These are phyloP conservation scores for Lithophane semibrunnea DNA, from an alignment of 2,888 invertebrate genomes.

Conservation along the genomic window DNA sequence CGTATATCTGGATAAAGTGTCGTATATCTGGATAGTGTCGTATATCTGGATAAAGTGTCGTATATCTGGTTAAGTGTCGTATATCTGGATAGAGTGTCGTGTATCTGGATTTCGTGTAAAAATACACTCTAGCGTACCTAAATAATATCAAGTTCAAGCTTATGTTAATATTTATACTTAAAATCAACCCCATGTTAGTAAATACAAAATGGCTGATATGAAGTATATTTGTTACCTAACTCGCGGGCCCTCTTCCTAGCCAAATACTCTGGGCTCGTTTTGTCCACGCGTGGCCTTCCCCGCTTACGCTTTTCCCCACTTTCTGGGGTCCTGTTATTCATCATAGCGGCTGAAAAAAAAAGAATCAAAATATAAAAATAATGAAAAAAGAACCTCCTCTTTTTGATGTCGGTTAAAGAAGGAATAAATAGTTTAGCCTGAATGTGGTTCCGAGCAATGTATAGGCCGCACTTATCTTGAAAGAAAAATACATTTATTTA, in stretches of 20 bases:
- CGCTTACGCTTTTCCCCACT: constrained; percentile 84
- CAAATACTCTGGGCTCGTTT: constrained; percentile 85
- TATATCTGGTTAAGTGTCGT: no score
- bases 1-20: background rate
- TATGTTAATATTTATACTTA: constrained; percentile 3
- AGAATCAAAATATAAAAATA: constrained; percentile 37
- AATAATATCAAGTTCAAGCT: constrained; percentile 16
- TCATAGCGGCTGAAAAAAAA: constrained; percentile 77
- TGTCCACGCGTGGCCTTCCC: constrained; percentile 84
- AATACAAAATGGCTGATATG: background rate
- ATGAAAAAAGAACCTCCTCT: background rate
- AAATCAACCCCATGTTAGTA: constrained; percentile 21
- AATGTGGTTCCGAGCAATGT: constrained; percentile 35
- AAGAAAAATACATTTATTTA: no score
- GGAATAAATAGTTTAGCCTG: background rate
- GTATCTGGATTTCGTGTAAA: no score
- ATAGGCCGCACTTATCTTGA: background rate
- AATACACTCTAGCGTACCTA: no score
- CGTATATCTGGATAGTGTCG: no score
- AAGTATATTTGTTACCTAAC: constrained; percentile 73
- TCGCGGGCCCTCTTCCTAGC: constrained; percentile 84
- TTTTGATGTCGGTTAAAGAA: background rate
- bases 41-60: no score
- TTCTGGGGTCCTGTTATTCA: constrained; percentile 76
- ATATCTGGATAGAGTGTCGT: no score